Conservation (phyloP, 1,140 invertebrate genomes). For the Orussus abietinus region DNA sequence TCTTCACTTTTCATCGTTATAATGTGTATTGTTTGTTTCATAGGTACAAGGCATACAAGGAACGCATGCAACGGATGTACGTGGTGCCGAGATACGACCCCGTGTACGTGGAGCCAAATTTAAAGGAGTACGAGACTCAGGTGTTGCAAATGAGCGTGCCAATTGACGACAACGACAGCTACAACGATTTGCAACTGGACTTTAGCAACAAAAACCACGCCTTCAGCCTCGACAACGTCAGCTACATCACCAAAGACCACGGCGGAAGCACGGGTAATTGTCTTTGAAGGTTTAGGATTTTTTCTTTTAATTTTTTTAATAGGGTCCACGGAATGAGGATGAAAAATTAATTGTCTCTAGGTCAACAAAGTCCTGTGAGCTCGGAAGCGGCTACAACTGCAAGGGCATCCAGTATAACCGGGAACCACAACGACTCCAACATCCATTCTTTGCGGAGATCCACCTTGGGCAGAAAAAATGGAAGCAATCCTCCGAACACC, state of each 20-base stretch:
- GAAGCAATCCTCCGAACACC: constrained; percentile 49
- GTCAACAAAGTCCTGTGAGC: constrained; percentile 74
- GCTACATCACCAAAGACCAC: constrained; percentile 80
- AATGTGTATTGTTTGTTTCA: constrained; percentile 4
- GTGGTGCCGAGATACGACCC: constrained; percentile 75
- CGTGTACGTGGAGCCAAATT: constrained; percentile 70
- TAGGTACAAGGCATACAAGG: constrained; percentile 77
- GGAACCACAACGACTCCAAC: constrained; percentile 50
- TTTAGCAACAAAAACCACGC: constrained; percentile 83
- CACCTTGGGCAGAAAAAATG: constrained; percentile 56
- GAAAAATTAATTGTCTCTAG: constrained; percentile 43
- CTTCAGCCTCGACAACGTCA: constrained; percentile 79
- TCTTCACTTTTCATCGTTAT: constrained; percentile 5
- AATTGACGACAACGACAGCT: constrained; percentile 71
- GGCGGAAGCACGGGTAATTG: constrained; percentile 54
- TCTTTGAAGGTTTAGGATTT: too few relatives aligned
- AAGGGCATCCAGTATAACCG: constrained; percentile 67
- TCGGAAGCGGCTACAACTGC: constrained; percentile 78
- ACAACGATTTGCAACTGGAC: constrained; percentile 77
- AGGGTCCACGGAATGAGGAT: too few relatives aligned
- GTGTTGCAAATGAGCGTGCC: constrained; percentile 86
- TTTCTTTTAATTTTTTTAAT: too few relatives aligned
- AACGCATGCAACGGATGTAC: constrained; percentile 69
- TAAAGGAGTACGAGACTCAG: constrained; percentile 84
- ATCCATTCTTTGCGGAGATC: constrained; percentile 55